Evolutionary conservation across 2,797 vertebrate genomes (phyloP).

Genomic region (Carapus acus): DNA sequence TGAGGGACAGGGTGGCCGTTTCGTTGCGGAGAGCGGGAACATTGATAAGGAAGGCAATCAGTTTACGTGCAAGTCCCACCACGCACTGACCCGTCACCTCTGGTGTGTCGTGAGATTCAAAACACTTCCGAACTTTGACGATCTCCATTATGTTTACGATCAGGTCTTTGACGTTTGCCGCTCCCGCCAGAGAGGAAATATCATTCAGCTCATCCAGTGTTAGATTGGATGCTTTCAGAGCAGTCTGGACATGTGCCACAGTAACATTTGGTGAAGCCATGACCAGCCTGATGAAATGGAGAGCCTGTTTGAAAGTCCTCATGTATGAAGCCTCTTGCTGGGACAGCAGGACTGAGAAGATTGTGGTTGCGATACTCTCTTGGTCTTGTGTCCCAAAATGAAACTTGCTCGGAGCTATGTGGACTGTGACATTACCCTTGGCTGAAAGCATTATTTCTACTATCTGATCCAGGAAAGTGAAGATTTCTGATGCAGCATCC

Average conservation of each 20-base stretch:
- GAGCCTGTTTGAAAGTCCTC: constrained; percentile 42
- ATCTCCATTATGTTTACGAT: constrained; percentile 48
- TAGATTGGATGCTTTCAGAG: constrained; percentile 62
- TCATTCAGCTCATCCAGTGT: constrained; percentile 58
- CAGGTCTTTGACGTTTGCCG: constrained; percentile 42
- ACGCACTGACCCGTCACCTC: constrained; percentile 50
- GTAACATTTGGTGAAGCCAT: constrained; percentile 47
- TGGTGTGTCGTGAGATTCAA: constrained; percentile 38
- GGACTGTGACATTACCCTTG: constrained; percentile 31
- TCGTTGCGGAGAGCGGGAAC: constrained; percentile 47
- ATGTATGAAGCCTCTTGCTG: constrained; percentile 36
- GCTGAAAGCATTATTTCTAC: constrained; percentile 29
- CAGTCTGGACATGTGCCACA: constrained; percentile 47
- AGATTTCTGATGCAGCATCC: constrained; percentile 50
- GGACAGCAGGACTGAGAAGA: constrained; percentile 59
- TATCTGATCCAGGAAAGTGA: constrained; percentile 53
- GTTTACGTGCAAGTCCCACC: constrained; percentile 44
- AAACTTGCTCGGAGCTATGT: constrained; percentile 17
- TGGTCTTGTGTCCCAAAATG: constrained; percentile 17
- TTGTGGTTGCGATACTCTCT: constrained; percentile 36
- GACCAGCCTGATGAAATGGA: constrained; percentile 58
- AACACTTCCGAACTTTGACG: constrained; percentile 51
- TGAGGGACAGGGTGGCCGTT: constrained; percentile 46
- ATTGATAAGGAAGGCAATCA: constrained; percentile 46
- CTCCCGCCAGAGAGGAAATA: constrained; percentile 42